Evolutionary conservation across 2,797 vertebrate genomes (phyloP).

Genomic region (Zenarchopterus dispar): DNA sequence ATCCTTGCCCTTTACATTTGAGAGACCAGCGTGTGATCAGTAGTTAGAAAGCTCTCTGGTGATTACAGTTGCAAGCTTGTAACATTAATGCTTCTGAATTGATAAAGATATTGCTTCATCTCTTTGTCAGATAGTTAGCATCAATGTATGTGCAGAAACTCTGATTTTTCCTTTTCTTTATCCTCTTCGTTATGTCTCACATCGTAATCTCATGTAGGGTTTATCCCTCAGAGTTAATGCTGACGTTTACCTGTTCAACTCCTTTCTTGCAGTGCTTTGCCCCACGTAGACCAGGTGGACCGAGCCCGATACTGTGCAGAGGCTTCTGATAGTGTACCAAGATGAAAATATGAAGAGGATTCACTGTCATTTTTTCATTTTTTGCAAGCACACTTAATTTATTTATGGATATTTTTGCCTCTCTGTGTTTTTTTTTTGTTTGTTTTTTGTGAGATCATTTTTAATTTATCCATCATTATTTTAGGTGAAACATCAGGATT

Average conservation of each 20-base stretch:
- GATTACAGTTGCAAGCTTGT: no score
- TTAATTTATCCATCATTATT: constrained; percentile 41
- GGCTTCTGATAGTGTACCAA: constrained; percentile 38
- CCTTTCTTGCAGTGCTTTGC: constrained; percentile 89
- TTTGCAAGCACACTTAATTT: constrained; percentile 61
- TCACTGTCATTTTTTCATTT: neutral
- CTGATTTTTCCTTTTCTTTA: constrained; percentile 1
- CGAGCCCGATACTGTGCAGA: constrained; percentile 19
- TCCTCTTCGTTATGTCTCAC: constrained; percentile 15
- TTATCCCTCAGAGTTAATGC: neutral
- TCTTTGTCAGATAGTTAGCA: neutral
- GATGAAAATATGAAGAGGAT: constrained; percentile 41
- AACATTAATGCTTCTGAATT: neutral
- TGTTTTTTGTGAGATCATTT: constrained; percentile 1
- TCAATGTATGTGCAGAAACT: neutral
- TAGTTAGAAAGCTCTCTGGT: neutral
- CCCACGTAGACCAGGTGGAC: constrained; percentile 81
- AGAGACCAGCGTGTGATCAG: neutral
- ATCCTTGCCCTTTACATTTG: neutral
- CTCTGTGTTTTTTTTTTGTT: constrained; percentile 14
- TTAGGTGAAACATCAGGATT: constrained; percentile 23
- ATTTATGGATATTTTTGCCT: constrained; percentile 65
- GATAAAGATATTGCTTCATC: neutral
- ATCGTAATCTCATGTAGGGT: neutral
- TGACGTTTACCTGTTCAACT: constrained; percentile 9